phyloP scores from a whole-genome alignment of 1,140 invertebrate genomes.

The Pissodes strobi region DNA sequence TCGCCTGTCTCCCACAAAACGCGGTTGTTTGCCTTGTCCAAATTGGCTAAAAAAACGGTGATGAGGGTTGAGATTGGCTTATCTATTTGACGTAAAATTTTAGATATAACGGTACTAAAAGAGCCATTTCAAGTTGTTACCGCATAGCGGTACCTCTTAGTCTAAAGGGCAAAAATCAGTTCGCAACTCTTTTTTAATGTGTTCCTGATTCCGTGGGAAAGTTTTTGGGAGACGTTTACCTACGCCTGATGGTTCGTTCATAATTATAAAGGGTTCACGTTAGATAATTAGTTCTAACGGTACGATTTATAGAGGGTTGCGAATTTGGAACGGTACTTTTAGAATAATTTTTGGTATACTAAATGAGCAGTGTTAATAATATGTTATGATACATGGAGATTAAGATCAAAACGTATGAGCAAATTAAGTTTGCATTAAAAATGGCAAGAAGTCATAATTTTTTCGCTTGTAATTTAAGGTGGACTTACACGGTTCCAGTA shows the following conservation, averaged over 20 bases:
- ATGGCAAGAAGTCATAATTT: too few species aligned
- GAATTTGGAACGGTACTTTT: slow-evolving; percentile 6
- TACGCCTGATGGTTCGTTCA: background rate
- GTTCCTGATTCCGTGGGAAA: slow-evolving; percentile 30
- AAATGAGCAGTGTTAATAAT: too few species aligned
- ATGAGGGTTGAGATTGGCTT: slow-evolving; percentile 41
- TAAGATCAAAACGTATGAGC: too few species aligned
- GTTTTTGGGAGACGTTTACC: slow-evolving; percentile 1
- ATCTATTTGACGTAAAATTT: slow-evolving; percentile 28
- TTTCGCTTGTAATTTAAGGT: too few species aligned
- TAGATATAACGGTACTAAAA: slow-evolving; percentile 28
- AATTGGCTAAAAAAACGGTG: slow-evolving; percentile 35
- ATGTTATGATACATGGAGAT: too few species aligned
- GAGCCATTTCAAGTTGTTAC: background rate
- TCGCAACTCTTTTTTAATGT: slow-evolving; percentile 33
- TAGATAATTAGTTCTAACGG: slow-evolving; percentile 1
- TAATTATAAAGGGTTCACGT: slow-evolving; percentile 15
- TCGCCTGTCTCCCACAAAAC: slow-evolving; percentile 11
- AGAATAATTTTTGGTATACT: too few species aligned
- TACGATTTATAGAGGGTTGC: background rate
- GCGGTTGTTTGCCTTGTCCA: slow-evolving; percentile 29
- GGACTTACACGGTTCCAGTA: too few species aligned
- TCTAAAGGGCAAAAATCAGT: slow-evolving; percentile 25
- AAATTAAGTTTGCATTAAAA: too few species aligned
- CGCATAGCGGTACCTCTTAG: slow-evolving; percentile 8